Conservation (phyloP, 2,797 vertebrate genomes). For the Cyclura pinguis region DNA sequence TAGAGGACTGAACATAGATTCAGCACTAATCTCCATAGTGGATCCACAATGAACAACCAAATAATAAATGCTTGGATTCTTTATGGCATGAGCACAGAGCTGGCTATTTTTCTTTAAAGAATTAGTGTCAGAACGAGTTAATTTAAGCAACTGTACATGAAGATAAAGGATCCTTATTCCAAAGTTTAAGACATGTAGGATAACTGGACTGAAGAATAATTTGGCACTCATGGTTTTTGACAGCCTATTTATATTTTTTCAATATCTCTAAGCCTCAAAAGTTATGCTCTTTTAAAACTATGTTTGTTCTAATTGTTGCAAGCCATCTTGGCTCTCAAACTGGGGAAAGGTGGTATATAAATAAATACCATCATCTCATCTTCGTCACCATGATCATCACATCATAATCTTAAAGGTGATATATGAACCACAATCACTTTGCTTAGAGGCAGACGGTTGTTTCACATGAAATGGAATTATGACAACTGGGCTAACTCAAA, state of each 20-base stretch:
- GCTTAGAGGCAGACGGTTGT: background rate
- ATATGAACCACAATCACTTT: background rate
- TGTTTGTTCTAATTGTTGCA: no score
- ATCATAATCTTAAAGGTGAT: background rate
- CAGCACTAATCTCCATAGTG: background rate
- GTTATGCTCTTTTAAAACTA: no score
- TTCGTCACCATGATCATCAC: no score
- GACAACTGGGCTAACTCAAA: background rate
- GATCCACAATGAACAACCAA: background rate
- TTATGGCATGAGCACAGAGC: background rate
- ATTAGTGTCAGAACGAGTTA: background rate
- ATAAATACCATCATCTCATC: no score
- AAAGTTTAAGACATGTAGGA: background rate
- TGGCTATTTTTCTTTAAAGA: background rate
- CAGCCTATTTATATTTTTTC: background rate
- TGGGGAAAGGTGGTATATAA: no score
- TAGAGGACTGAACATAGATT: conserved; percentile 2
- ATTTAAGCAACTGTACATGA: background rate
- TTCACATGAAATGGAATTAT: background rate
- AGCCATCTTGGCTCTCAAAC: no score
- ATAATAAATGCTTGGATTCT: background rate
- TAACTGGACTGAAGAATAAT: background rate
- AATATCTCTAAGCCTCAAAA: background rate
- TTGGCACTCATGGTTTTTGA: background rate
- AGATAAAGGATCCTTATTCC: background rate